Conservation (phyloP, 2,888 invertebrate genomes). For the Herminia tarsipennalis region DNA sequence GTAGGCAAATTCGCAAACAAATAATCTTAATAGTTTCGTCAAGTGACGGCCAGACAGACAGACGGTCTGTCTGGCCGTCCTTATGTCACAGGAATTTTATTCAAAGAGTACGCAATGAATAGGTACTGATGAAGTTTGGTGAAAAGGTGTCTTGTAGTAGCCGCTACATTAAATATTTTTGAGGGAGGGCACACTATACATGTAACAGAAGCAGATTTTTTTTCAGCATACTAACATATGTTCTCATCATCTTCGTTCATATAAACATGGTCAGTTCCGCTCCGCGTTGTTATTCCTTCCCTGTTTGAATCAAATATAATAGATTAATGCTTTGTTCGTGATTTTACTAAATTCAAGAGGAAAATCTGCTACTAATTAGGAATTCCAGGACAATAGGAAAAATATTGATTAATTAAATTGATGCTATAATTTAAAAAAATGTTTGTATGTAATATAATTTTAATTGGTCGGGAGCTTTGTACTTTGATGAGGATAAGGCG, state of each 20-base stretch:
- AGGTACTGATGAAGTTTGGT: too few species aligned
- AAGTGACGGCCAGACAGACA: too few species aligned
- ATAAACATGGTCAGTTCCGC: constrained; percentile 12
- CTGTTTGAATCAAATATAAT: constrained; percentile 27
- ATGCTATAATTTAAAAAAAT: background rate
- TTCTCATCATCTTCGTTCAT: constrained; percentile 24
- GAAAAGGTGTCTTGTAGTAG: too few species aligned
- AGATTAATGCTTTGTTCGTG: constrained; percentile 14
- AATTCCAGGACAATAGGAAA: constrained; percentile 23
- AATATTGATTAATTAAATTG: background rate
- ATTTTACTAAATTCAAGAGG: constrained; percentile 34
- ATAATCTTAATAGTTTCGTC: too few species aligned
- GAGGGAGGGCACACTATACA: too few species aligned
- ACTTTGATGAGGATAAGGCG: background rate
- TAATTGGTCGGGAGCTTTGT: background rate
- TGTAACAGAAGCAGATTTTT: too few species aligned
- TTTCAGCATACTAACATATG: too few species aligned
- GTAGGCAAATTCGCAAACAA: too few species aligned
- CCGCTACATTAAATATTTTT: too few species aligned
- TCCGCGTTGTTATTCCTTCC: constrained; percentile 15
- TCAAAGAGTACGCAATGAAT: too few species aligned
- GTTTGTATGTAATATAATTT: background rate
- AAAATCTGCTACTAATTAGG: constrained; percentile 41
- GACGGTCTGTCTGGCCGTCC: too few species aligned
- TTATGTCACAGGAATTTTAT: too few species aligned